A percentile compares a stretch with the other conserved stretches of the same genome.
Evolutionary conservation across 2,797 vertebrate species (phyloP).

Genomic region (Botia kubotai): DNA sequence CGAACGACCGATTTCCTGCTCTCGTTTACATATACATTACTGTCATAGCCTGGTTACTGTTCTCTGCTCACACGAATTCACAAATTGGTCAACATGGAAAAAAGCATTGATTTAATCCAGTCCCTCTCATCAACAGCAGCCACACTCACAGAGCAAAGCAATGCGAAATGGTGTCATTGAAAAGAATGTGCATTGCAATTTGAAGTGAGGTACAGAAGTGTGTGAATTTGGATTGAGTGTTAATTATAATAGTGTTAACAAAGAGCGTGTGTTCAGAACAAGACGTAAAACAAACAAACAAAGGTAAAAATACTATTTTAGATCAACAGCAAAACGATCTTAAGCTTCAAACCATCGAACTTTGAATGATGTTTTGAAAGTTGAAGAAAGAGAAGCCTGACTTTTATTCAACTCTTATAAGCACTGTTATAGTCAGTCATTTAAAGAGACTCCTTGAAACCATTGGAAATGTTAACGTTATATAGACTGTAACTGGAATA

Average conservation of each 20-base stretch:
- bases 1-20: neutral
- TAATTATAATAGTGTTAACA: neutral
- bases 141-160: neutral
- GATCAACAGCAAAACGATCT: neutral
- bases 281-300: too few species aligned
- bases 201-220: neutral
- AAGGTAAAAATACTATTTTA: neutral
- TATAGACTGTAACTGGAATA: too few species aligned
- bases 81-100: constrained; percentile 33
- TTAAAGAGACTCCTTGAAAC: too few species aligned
- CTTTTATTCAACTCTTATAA: neutral
- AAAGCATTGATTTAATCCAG: constrained; percentile 21
- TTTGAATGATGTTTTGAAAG: neutral
- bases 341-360: neutral
- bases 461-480: too few species aligned
- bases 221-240: neutral
- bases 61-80: neutral
- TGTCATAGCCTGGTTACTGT: neutral
- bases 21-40: neutral
- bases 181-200: neutral
- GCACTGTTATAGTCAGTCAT: too few species aligned
- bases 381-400: neutral
- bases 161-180: constrained; percentile 17
- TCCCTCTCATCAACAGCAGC: neutral
- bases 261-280: neutral